Base-by-base conservation (phyloP, 2,113 vertebrate genomes). In the Beaufortia kweichowensis region DNA sequence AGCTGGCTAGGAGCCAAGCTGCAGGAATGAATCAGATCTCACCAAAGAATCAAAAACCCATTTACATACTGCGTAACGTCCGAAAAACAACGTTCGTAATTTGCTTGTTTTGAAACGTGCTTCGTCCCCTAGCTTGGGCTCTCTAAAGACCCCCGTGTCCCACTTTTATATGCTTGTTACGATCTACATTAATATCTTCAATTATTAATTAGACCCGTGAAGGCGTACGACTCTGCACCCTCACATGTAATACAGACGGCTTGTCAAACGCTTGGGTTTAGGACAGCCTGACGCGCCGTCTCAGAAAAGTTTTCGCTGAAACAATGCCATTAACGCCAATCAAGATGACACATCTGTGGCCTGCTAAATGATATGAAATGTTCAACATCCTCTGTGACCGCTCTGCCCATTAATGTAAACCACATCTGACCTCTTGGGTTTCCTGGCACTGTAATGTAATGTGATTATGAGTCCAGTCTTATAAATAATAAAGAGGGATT, bases 401-500 rank as follows among this genome's bases (percentile, higher is more conserved):
- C 63, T 53, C 81, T 71, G 75, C 56, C 79, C 71, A 75, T 81
- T 79, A 82, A 79, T 64, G 68, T 68, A 80, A 81, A 78, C 63
- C 65, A 48, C 74, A 74, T 67, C 75, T 75, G 72, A 73, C 81
- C 83, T 73, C 81, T 23, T 59, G 75, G 53, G 63, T 64, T 75
- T 75, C 74, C 74, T 48, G 53, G 53, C 46, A 12, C 65, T 48
- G 69, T 88, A 89, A 90, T 87, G 79, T 77, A 85, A 86, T 86
- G 84, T 87, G 88, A 90, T 84, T 81, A 86, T 70, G 81, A 86
- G 88, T 89, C 88, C 87, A 84, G 78, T 85, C 78, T 72, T 81
- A 89, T 89, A 87, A 88, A 87, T 87, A 85, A 89, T 82, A 75
- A 83, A 68, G 69, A 79, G 72, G 70, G 83, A 87, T 87, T 75